Percentiles rank a stretch among this genome's conserved stretches.
Evolutionary conservation across 2,113 vertebrate genomes (phyloP).

Genomic region (Sakesphorus luctuosus): DNA sequence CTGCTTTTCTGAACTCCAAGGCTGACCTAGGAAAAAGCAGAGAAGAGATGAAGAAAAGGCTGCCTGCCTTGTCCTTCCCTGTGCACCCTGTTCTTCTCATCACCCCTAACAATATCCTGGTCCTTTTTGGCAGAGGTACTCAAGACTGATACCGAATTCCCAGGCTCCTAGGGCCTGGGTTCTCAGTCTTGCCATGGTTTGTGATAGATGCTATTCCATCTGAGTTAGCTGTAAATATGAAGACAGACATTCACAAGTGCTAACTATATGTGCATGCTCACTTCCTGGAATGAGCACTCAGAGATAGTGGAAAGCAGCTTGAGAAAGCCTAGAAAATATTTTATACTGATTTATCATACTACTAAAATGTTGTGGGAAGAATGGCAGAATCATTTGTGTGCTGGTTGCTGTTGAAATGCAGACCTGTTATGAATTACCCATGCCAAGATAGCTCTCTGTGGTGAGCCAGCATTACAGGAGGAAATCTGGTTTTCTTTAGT

Average conservation of each 20-base stretch:
- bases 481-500: conserved; percentile 20
- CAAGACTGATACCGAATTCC: neutral
- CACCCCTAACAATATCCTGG: neutral
- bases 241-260: neutral
- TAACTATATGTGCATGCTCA: neutral
- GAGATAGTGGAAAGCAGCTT: neutral
- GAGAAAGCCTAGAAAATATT: conserved; percentile 9
- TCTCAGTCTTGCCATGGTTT: neutral
- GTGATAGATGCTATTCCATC: neutral
- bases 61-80: neutral
- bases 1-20: neutral
- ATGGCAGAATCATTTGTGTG: neutral
- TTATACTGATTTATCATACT: neutral
- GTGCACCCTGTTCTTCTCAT: neutral
- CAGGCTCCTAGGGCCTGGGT: neutral
- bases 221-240: neutral
- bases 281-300: accelerated
- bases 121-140: neutral
- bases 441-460: neutral
- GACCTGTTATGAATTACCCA: conserved; percentile 5
- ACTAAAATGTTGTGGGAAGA: neutral
- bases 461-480: neutral
- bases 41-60: neutral
- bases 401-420: conserved; percentile 1
- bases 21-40: neutral